Evolutionary conservation across 2,888 invertebrate genomes (phyloP), one percentile per base, ranked within the genome.

Genomic region (Psococerastis gibbosa): DNA sequence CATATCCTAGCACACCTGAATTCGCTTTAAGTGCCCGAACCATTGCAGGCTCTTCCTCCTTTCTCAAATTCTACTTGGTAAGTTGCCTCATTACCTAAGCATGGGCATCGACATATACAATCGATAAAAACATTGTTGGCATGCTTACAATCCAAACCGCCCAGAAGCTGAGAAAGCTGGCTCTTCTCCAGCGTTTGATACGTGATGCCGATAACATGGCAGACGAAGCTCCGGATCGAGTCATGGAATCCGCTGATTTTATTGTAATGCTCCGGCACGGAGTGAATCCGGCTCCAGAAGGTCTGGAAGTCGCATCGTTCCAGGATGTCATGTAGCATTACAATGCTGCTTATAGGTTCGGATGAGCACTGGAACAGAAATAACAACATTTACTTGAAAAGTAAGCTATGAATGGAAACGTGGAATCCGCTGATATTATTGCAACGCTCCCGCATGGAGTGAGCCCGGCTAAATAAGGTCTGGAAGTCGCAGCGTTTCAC

Each of bases 121-220:
- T n/a, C n/a, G n/a, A n/a, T n/a, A n/a, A n/a, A n/a, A n/a, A n/a
- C n/a, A n/a, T n/a, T n/a, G n/a, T n/a, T n/a, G n/a, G n/a, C n/a
- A n/a, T 31, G 9, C 33, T 16, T 33, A 85, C 85, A 92, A 63
- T 87, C 81, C 56, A 95, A 75, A 50, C 80, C 82, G 41, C 95
- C 97, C 43, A 97, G 68, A 31, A 95, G 66, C 56, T 85, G 79
- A 43, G 79, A 73, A 35, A 98, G 66, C 49, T 82, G 73, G 45
- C 70, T 68, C 56, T 80, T 81, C 49, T 85, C 81, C 56, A 98
- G 88, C 2, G 83, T 83, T 63, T 98, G 95, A 67, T 91, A 98
- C 1, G 97, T 95, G 44, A 92, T 94, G 49, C 87, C 87, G 32
- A 97, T 84, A 35, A 97, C 94, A 60, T 95, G 94, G 51, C 95